phyloP scores from a whole-genome alignment of 2,797 vertebrate species.

The Catostomus latipinnis region DNA sequence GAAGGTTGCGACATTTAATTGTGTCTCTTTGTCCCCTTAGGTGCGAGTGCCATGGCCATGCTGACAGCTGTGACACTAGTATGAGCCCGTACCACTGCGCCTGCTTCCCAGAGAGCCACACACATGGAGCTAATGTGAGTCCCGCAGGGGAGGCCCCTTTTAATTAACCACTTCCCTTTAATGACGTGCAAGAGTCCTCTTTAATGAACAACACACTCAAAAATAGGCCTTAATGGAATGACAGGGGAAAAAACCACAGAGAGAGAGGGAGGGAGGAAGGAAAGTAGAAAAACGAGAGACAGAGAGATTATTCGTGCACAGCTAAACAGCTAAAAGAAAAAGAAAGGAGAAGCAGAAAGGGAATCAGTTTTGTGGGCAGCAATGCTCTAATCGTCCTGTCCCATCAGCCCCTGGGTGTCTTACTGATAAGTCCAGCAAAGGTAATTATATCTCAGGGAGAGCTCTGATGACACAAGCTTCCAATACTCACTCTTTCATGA shows the following conservation, averaged over 20 bases:
- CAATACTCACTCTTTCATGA: slow-evolving; percentile 39
- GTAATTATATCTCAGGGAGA: slow-evolving; percentile 67
- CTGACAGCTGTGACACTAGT: slow-evolving; percentile 81
- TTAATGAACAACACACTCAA: slow-evolving; percentile 66
- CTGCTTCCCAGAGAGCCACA: slow-evolving; percentile 85
- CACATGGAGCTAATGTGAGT: slow-evolving; percentile 89
- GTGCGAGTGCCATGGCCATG: slow-evolving; percentile 91
- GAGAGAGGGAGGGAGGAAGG: neutral
- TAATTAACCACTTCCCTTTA: slow-evolving; percentile 72
- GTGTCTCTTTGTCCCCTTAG: slow-evolving; percentile 69
- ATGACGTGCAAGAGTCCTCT: slow-evolving; percentile 65
- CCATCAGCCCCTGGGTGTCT: slow-evolving; percentile 64
- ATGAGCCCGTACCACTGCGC: slow-evolving; percentile 82
- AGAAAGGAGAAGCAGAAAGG: slow-evolving; percentile 44
- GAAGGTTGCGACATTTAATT: slow-evolving; percentile 47
- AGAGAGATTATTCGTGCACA: slow-evolving; percentile 29
- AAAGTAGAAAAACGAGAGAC: neutral
- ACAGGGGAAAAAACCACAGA: slow-evolving; percentile 10
- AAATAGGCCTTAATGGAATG: slow-evolving; percentile 57
- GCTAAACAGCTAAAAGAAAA: slow-evolving; percentile 49
- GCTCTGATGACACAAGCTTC: slow-evolving; percentile 50
- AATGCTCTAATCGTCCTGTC: slow-evolving; percentile 59
- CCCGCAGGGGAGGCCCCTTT: slow-evolving; percentile 57
- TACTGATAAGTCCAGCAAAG: slow-evolving; percentile 61
- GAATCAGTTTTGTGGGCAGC: slow-evolving; percentile 64